phyloP scores from a whole-genome alignment of 2,797 vertebrate species.

The Notamacropus eugenii region DNA sequence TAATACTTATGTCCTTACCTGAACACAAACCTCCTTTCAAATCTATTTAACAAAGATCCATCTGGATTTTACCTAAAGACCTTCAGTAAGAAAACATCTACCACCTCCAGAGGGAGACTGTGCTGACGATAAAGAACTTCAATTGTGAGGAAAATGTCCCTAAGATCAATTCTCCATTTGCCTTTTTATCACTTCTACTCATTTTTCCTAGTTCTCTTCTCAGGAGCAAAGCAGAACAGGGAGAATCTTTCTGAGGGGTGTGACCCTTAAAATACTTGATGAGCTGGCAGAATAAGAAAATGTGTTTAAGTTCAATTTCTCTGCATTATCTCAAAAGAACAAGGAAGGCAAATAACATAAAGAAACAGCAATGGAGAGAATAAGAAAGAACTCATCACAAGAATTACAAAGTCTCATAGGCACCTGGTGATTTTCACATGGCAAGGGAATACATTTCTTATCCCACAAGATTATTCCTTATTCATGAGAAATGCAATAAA shows the following conservation, averaged over 20 bases:
- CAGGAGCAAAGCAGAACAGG: background rate
- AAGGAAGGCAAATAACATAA: background rate
- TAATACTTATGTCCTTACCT: background rate
- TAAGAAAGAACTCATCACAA: background rate
- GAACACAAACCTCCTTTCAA: background rate
- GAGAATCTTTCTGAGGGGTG: background rate
- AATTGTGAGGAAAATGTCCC: background rate
- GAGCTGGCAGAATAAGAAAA: background rate
- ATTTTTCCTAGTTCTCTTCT: background rate
- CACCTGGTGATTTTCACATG: background rate
- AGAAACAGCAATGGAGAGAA: background rate
- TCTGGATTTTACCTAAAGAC: background rate
- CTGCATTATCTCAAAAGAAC: background rate
- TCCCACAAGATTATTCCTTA: background rate
- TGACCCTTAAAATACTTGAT: background rate
- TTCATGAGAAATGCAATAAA: background rate
- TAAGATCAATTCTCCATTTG: background rate
- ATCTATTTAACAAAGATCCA: background rate
- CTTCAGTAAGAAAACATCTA: background rate
- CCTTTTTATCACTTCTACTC: background rate
- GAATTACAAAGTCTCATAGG: background rate
- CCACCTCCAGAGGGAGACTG: background rate
- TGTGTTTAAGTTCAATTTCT: background rate
- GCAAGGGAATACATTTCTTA: background rate
- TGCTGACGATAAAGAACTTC: background rate